Evolutionary conservation across 1,140 invertebrate genomes (phyloP).

Genomic region (Antheraea pernyi): DNA sequence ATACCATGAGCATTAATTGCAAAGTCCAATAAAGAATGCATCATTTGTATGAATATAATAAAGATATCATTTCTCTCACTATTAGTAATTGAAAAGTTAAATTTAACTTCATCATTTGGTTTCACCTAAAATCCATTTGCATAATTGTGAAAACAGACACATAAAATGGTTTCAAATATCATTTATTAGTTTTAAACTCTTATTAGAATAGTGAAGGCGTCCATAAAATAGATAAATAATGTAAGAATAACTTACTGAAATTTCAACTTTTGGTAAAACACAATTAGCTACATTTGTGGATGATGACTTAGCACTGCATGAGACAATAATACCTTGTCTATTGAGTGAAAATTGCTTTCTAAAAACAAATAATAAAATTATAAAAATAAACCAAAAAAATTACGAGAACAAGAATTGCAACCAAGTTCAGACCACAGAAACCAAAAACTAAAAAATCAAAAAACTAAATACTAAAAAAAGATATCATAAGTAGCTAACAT

Average conservation of each 20-base stretch:
- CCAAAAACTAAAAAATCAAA: too few relatives aligned
- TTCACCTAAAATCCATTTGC: constrained; percentile 15
- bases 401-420: too few relatives aligned
- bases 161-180: not conserved
- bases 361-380: not conserved
- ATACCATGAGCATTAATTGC: constrained; percentile 8
- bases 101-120: constrained; percentile 23
- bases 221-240: not conserved
- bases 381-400: not conserved
- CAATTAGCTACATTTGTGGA: not conserved
- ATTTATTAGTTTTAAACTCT: not conserved
- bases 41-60: constrained; percentile 8
- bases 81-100: constrained; percentile 22
- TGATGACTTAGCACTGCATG: constrained; percentile 17
- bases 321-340: constrained; percentile 15
- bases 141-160: not conserved
- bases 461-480: too few relatives aligned
- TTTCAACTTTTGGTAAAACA: constrained; percentile 12
- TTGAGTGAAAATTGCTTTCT: constrained; percentile 19
- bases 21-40: constrained; percentile 19
- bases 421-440: too few relatives aligned
- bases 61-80: constrained; percentile 14
- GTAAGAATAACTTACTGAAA: constrained; percentile 24
- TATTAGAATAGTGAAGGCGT: too few relatives aligned
- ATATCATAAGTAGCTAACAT: too few relatives aligned